Percentiles rank a stretch among this genome's conserved stretches.
Evolutionary conservation across 1,140 invertebrate species (phyloP).

Genomic region (Drosophila insularis): DNA sequence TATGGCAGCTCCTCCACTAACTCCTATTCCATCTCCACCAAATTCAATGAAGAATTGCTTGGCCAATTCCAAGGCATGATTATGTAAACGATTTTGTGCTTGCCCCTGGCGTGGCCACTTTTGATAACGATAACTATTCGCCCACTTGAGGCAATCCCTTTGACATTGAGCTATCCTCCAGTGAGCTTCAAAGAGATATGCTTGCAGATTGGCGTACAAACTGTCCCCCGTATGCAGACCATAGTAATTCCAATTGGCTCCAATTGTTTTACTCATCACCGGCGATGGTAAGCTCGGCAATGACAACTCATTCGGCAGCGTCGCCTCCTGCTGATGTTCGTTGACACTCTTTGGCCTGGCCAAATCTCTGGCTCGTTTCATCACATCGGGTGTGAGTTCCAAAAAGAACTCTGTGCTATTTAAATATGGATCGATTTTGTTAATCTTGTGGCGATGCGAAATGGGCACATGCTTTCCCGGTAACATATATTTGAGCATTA

Average conservation of each 20-base stretch:
- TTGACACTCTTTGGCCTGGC: conserved; percentile 68
- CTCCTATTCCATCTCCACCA: conserved; percentile 15
- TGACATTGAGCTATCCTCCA: conserved; percentile 89
- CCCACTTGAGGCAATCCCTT: conserved; percentile 90
- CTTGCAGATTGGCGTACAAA: conserved; percentile 91
- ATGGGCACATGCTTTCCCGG: conserved; percentile 96
- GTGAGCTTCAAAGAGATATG: conserved; percentile 91
- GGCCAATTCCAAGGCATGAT: conserved; percentile 73
- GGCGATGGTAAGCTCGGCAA: conserved; percentile 61
- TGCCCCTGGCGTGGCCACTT: conserved; percentile 72
- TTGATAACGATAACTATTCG: conserved; percentile 76
- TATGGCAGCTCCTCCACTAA: conserved; percentile 19
- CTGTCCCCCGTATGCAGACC: conserved; percentile 84
- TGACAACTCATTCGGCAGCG: conserved; percentile 6
- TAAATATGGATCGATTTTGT: conserved; percentile 91
- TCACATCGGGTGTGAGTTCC: conserved; percentile 87
- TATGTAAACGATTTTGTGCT: conserved; percentile 49
- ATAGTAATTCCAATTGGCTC: conserved; percentile 84
- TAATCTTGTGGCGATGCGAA: conserved; percentile 89
- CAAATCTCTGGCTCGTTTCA: conserved; percentile 75
- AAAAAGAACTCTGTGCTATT: conserved; percentile 93
- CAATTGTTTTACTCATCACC: conserved; percentile 79
- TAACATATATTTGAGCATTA: conserved; percentile 93
- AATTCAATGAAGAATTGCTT: conserved; percentile 79
- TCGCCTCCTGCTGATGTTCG: conserved; percentile 22